Percentiles rank a stretch among this genome's conserved stretches.
These are phyloP conservation scores for Chelmon rostratus DNA, from an alignment of 2,797 vertebrate species.

Conservation along the genomic window DNA sequence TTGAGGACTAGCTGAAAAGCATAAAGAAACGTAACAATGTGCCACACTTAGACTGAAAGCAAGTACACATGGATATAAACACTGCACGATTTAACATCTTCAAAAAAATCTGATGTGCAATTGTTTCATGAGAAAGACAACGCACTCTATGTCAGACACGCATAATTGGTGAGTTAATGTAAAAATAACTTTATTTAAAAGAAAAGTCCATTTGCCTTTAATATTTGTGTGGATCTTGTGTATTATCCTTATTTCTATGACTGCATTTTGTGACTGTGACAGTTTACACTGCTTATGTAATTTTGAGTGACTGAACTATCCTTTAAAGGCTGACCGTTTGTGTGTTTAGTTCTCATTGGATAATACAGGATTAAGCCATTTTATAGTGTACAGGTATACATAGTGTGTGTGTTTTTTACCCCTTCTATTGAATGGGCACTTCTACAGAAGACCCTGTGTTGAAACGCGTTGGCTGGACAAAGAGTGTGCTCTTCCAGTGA, in stretches of 20 bases:
- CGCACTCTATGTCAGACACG: too few relatives aligned
- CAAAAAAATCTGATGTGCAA: too few relatives aligned
- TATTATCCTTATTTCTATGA: not conserved
- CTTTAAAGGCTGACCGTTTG: not conserved
- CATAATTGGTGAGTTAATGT: not conserved
- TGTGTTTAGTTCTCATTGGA: not conserved
- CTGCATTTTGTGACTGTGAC: not conserved
- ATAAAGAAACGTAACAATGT: not conserved
- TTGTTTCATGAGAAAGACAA: too few relatives aligned
- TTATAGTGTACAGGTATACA: not conserved
- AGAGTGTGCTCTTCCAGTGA: slow-evolving; percentile 43
- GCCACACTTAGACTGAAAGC: not conserved
- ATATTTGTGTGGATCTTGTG: not conserved
- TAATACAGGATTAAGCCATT: not conserved
- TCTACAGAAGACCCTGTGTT: slow-evolving; percentile 27
- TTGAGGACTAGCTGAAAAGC: not conserved
- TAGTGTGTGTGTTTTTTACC: not conserved
- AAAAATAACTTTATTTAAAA: too few relatives aligned
- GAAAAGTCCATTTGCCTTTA: too few relatives aligned
- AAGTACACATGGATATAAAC: not conserved
- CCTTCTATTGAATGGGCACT: slow-evolving; percentile 14
- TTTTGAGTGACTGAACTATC: not conserved
- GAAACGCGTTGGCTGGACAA: slow-evolving; percentile 42
- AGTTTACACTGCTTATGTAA: not conserved
- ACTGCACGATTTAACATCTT: too few relatives aligned